Evolutionary conservation across 2,797 vertebrate genomes (phyloP).

Genomic region (Okamejei kenojei): DNA sequence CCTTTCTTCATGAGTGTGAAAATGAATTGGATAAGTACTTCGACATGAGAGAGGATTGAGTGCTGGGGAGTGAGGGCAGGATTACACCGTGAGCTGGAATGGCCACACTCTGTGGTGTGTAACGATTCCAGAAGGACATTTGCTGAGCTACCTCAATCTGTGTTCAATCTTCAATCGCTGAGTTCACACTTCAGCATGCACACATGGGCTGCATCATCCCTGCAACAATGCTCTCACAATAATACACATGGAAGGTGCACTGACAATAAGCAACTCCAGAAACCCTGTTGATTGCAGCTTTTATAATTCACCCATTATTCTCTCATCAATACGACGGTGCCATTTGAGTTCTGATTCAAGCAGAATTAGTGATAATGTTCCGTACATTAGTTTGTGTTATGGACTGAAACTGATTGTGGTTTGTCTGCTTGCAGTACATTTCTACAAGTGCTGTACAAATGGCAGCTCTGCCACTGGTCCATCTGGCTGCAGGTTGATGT

Average conservation of each 20-base stretch:
- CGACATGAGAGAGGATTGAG: background rate
- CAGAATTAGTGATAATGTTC: constrained; percentile 71
- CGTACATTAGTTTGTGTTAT: constrained; percentile 69
- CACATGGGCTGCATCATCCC: background rate
- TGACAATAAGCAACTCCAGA: background rate
- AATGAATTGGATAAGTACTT: background rate
- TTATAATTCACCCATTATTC: constrained; percentile 62
- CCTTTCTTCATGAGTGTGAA: background rate
- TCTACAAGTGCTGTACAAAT: constrained; percentile 57
- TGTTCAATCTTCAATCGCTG: too few species aligned
- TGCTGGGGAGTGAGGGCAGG: background rate
- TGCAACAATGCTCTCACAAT: background rate
- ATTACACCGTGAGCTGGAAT: background rate
- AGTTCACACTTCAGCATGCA: background rate
- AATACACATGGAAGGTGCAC: background rate
- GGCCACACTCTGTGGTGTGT: background rate
- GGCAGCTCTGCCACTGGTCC: constrained; percentile 54
- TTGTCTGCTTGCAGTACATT: constrained; percentile 68
- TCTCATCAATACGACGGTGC: constrained; percentile 68
- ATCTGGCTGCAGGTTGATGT: constrained; percentile 57
- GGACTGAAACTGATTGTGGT: constrained; percentile 68
- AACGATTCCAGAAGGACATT: background rate
- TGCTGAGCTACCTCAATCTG: background rate
- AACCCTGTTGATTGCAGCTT: constrained; percentile 48
- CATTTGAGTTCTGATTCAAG: constrained; percentile 75